Base-by-base conservation (phyloP, 2,888 invertebrate species). In the Aphodius granarius region DNA sequence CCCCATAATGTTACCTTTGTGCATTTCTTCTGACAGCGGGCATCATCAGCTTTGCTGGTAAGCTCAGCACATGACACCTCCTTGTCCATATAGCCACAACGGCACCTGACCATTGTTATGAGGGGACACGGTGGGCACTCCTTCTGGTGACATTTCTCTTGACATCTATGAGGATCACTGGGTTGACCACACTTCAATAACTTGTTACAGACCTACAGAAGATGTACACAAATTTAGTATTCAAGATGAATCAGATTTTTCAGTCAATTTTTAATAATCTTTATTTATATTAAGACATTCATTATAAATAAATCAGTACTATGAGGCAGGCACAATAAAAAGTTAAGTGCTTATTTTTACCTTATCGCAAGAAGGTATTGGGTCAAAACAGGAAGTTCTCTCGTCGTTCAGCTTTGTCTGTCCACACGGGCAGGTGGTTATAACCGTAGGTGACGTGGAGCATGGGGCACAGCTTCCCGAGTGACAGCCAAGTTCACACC, bases 21-120 rank as follows among this genome's bases (percentile, higher is more conserved):
- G 85, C 99, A 99, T 81, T 95, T 94, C 83, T 94, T 95, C 84
- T 96, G 94, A 86, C 99, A 99, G 22, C 93, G 89, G 0, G 94
- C 92, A 83, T 94, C 94, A 83, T 93, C 92, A 68, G 91, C 90
- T 83, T 92, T 91, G 0, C 92, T 90, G 0, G 91, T 91, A 9
- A 96, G 86, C 73, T 95, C 92, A 0, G 88, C 88, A 84, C 97
- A 97, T 2, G 92, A 91, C 73, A 97, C 90, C 84, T 95, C 93
- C 82, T 94, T 94, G 81, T 94, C 94, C 87, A 94, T 94, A 84
- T 93, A 92, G 0, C 95, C 96, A 84, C 97, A 97, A 63, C 96
- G 93, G 82, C 97, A 97, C 75, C 91, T 91, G 0, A 95, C 91
- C 0, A 92, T 88, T 0, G 95, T 95, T 64, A 91, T 92, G 71